phyloP scores from a whole-genome alignment of 2,113 vertebrate genomes.

The Sarotherodon lohbergeri region DNA sequence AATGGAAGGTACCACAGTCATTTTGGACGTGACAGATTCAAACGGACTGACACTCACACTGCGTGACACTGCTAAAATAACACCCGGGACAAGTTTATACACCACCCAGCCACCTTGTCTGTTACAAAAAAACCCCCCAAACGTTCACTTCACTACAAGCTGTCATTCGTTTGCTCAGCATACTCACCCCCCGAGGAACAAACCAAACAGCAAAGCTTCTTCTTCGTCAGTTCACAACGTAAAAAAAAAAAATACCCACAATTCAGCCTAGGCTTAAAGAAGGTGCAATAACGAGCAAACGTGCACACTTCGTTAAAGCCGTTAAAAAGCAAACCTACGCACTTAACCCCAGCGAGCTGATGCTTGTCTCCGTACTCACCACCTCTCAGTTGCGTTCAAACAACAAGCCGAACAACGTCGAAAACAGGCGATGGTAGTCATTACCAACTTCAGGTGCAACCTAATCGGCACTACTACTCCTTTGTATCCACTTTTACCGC shows the following conservation, averaged over 20 bases:
- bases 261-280: background rate
- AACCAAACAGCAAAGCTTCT: constrained; percentile 18
- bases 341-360: constrained; percentile 35
- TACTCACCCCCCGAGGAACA: constrained; percentile 41
- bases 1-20: constrained; percentile 34
- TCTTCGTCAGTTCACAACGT: background rate
- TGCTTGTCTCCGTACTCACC: background rate
- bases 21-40: background rate
- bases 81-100: constrained; percentile 11
- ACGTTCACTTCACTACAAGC: constrained; percentile 26
- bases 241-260: background rate
- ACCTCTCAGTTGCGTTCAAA: background rate
- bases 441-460: constrained; percentile 8
- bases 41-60: background rate
- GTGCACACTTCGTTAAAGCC: background rate
- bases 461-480: background rate
- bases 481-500: background rate
- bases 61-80: background rate
- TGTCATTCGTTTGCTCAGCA: constrained; percentile 20
- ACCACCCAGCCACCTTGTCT: background rate
- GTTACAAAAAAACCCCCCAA: background rate
- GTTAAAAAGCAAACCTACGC: constrained; percentile 33
- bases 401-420: constrained; percentile 22
- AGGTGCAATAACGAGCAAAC: constrained; percentile 31
- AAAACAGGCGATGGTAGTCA: background rate